Evolutionary conservation across 2,113 vertebrate species (phyloP), one percentile per base, ranked within the genome.

Genomic region (Pholis gunnellus): DNA sequence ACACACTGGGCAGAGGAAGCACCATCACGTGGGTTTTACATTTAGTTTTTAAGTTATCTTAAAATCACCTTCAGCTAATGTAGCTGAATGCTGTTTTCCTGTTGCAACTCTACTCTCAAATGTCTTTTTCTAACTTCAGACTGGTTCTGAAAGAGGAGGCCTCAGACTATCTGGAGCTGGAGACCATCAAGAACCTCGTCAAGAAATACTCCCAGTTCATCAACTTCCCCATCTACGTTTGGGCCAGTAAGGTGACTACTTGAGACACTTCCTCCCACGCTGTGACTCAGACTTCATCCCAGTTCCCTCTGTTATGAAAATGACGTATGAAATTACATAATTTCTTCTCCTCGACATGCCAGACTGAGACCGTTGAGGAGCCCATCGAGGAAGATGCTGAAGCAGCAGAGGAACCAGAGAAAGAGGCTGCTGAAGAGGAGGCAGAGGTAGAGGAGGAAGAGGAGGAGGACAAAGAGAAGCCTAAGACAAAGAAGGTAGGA

Each of bases 141-240:
- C 94, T 99, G 66, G 97, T 99, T 64, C 92, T 99, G 89, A 99
- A 99, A 92, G 99, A 99, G 90, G 99, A 99, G 91, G 97, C 99
- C 52, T 97, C 98, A 60, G 99, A 99, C 87, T 99, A 97, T 68
- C 96, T 99, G 91, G 99, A 99, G 87, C 93, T 99, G 92, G 99
- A 99, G 83, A 99, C 97, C n/a, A 96, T 99, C 92, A 99, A 99
- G 94, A 99, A 97, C 89, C 95, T 99, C 0, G 97, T 99, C 71
- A 98, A 77, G 90, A 99, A 99, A 71, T 99, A 99, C 52, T 99
- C 99, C 0, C 99, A 99, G 90, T 99, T 99, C 91, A 99, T 99
- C 86, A 99, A 99, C 94, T 99, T 99, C 86, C 99, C 99, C 48
- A 99, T 99, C 78, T 99, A 98, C 0, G 96, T 99, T 11, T 99